Percentiles rank a stretch among this genome's conserved stretches.
Evolutionary conservation across 2,888 invertebrate species (phyloP).

Genomic region (Drosophila demipolita): DNA sequence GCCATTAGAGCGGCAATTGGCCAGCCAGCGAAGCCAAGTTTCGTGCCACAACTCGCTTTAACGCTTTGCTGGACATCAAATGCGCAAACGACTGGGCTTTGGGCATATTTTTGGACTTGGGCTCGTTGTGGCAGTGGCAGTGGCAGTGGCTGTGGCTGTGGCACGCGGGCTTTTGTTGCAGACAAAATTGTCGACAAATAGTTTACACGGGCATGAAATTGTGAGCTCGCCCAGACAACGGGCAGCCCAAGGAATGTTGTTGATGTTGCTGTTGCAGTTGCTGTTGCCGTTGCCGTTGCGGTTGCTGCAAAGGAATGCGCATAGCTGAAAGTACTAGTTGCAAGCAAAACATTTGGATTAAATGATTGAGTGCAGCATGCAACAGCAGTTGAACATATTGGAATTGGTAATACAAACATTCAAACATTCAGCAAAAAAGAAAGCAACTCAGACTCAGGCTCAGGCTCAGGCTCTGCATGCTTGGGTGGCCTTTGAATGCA

Average conservation of each 20-base stretch:
- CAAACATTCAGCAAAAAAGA: slow-evolving; percentile 16
- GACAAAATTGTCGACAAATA: slow-evolving; percentile 84
- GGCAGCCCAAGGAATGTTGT: slow-evolving; percentile 63
- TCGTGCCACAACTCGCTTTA: slow-evolving; percentile 66
- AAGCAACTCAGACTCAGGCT: slow-evolving; percentile 31
- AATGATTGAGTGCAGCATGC: slow-evolving; percentile 69
- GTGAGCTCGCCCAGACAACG: slow-evolving; percentile 62
- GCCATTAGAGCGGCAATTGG: slow-evolving; percentile 74
- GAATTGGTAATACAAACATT: slow-evolving; percentile 37
- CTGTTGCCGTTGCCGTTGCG: slow-evolving; percentile 39
- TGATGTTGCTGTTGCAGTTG: no score
- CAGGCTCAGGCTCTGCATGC: slow-evolving; percentile 11
- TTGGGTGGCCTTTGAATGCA: not conserved
- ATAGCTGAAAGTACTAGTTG: slow-evolving; percentile 55
- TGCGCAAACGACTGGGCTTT: slow-evolving; percentile 8
- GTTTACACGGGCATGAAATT: slow-evolving; percentile 84
- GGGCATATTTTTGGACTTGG: not conserved
- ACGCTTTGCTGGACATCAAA: slow-evolving; percentile 59
- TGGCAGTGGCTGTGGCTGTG: slow-evolving; percentile 37
- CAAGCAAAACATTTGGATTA: slow-evolving; percentile 64
- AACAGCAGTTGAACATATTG: slow-evolving; percentile 37
- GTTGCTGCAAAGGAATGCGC: slow-evolving; percentile 65
- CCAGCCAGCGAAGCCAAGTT: slow-evolving; percentile 26
- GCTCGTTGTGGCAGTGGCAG: slow-evolving; percentile 1
- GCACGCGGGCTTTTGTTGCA: slow-evolving; percentile 79